Evolutionary conservation across 2,888 invertebrate genomes (phyloP).

Genomic region (Dinocampus coccinellae): DNA sequence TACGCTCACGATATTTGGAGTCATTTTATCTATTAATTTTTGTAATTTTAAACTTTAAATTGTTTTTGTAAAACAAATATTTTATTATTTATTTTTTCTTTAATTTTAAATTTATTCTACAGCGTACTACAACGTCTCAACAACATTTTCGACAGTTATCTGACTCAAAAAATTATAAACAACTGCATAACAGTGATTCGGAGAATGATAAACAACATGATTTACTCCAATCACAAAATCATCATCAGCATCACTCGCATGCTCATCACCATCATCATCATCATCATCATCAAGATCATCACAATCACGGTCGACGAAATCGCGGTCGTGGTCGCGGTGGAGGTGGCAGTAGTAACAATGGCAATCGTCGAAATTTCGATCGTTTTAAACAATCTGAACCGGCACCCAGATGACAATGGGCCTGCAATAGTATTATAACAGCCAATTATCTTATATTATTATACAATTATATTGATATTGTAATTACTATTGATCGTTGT

Average conservation of each 20-base stretch:
- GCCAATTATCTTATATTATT: conserved; percentile 24
- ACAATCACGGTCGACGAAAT: conserved; percentile 46
- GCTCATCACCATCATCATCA: conserved; percentile 47
- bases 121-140: conserved; percentile 19
- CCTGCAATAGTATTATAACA: conserved; percentile 50
- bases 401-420: conserved; percentile 67
- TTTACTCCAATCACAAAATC: conserved; percentile 55
- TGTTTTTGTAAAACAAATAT: conserved; percentile 44
- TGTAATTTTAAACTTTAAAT: conserved; percentile 29
- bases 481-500: neutral
- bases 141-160: conserved; percentile 41
- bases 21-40: too few species aligned
- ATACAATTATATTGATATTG: neutral
- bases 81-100: neutral
- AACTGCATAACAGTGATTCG: conserved; percentile 49
- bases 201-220: conserved; percentile 52
- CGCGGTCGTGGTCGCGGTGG: conserved; percentile 60
- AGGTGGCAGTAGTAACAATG: conserved; percentile 49
- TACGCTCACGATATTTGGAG: too few species aligned
- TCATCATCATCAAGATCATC: conserved; percentile 49
- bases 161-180: conserved; percentile 47
- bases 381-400: conserved; percentile 60
- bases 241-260: conserved; percentile 46
- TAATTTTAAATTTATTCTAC: neutral
- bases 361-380: conserved; percentile 59